Conservation (phyloP, 2,888 invertebrate species). For the Euzophera pinguis region DNA sequence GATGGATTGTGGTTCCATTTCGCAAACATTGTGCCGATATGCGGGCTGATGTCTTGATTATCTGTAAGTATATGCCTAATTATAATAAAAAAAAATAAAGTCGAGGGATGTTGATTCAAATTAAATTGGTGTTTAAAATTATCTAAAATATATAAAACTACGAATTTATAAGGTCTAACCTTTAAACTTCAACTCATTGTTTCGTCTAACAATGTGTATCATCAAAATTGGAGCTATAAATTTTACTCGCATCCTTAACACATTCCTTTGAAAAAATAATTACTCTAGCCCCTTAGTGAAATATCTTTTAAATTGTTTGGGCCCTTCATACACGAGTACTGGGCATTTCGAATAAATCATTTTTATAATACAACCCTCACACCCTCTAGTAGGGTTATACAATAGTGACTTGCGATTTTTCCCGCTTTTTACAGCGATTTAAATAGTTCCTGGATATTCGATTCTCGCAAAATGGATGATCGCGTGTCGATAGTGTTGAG, state of each 20-base stretch:
- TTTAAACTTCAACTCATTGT: not conserved
- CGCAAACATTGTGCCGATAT: too few relatives aligned
- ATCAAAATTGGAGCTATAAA: constrained; percentile 5
- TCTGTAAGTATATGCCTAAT: too few relatives aligned
- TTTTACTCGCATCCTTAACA: constrained; percentile 14
- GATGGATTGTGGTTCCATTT: too few relatives aligned
- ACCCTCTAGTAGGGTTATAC: constrained; percentile 43
- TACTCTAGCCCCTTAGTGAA: constrained; percentile 44
- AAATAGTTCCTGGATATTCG: constrained; percentile 52
- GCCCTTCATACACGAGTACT: constrained; percentile 62
- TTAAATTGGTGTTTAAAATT: not conserved
- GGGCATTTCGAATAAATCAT: constrained; percentile 76
- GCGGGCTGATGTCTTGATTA: too few relatives aligned
- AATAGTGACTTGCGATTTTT: constrained; percentile 56
- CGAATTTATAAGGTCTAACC: too few relatives aligned
- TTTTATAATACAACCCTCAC: constrained; percentile 56
- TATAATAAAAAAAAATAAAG: too few relatives aligned
- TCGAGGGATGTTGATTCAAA: not conserved
- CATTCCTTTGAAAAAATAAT: constrained; percentile 31
- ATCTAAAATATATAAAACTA: too few relatives aligned
- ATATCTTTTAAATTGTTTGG: constrained; percentile 68
- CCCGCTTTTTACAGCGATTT: constrained; percentile 52
- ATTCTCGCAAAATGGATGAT: constrained; percentile 61
- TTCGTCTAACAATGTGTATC: constrained; percentile 4
- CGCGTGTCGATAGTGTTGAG: constrained; percentile 45